phyloP scores from a whole-genome alignment of 2,797 vertebrate genomes.

The Diceros bicornis region DNA sequence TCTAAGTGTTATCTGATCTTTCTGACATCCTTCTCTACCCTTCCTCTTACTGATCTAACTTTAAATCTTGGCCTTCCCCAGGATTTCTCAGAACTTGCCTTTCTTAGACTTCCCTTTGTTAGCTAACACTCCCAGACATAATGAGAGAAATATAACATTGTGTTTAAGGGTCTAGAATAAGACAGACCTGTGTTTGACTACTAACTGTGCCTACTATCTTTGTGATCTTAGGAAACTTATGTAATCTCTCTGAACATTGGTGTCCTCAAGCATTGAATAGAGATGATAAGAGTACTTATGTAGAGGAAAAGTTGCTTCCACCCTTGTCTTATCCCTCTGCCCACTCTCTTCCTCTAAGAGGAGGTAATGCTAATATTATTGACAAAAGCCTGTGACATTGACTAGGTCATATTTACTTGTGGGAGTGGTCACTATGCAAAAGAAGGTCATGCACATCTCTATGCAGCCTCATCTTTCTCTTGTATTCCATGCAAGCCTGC shows the following conservation, averaged over 20 bases:
- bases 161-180: neutral
- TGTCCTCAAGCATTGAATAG: neutral
- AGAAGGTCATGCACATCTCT: neutral
- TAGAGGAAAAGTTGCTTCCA: neutral
- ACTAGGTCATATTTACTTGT: neutral
- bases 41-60: neutral
- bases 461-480: neutral
- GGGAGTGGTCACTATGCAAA: neutral
- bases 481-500: neutral
- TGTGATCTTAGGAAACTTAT: neutral
- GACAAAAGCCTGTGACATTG: neutral
- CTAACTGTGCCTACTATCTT: neutral
- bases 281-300: neutral
- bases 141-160: neutral
- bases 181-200: neutral
- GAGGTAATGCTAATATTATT: neutral
- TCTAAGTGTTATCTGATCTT: neutral
- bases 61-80: neutral
- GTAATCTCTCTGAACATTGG: neutral
- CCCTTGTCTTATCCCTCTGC: neutral
- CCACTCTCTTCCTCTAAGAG: neutral
- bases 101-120: neutral
- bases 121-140: neutral
- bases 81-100: neutral
- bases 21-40: neutral